Evolutionary conservation across 2,888 invertebrate genomes (phyloP).

Genomic region (Anticlea derivata): DNA sequence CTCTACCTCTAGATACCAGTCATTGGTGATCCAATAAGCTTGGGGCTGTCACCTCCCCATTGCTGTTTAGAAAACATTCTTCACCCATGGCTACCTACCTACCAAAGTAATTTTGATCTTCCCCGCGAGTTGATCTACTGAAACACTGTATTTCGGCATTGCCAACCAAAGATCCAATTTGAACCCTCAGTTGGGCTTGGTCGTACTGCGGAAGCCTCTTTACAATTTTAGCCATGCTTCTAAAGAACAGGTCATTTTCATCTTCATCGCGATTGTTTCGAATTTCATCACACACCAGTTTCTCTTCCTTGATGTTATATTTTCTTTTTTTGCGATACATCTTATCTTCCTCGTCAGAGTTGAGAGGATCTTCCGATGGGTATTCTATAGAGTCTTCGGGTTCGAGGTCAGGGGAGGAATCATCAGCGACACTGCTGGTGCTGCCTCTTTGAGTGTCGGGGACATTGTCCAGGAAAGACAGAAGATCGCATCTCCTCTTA

Average conservation of each 20-base stretch:
- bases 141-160: constrained; percentile 31
- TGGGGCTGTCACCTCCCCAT: no score
- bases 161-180: constrained; percentile 41
- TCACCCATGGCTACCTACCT: no score
- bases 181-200: constrained; percentile 41
- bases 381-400: not conserved
- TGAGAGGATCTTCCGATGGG: not conserved
- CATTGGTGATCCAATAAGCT: no score
- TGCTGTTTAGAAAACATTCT: no score
- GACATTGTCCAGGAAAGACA: not conserved
- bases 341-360: not conserved
- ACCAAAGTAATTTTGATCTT: not conserved
- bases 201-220: constrained; percentile 45
- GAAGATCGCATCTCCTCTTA: not conserved
- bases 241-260: constrained; percentile 45
- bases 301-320: not conserved
- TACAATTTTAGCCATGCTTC: constrained; percentile 48
- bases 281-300: no score
- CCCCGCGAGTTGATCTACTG: not conserved
- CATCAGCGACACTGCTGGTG: not conserved
- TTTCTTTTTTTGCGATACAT: not conserved
- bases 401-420: not conserved
- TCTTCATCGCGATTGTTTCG: constrained; percentile 32
- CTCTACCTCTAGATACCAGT: no score
- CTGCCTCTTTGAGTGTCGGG: not conserved